Percentiles rank a stretch among this genome's conserved stretches.
Conservation (phyloP, 2,797 vertebrate species). For the Sebastes oblongus region DNA sequence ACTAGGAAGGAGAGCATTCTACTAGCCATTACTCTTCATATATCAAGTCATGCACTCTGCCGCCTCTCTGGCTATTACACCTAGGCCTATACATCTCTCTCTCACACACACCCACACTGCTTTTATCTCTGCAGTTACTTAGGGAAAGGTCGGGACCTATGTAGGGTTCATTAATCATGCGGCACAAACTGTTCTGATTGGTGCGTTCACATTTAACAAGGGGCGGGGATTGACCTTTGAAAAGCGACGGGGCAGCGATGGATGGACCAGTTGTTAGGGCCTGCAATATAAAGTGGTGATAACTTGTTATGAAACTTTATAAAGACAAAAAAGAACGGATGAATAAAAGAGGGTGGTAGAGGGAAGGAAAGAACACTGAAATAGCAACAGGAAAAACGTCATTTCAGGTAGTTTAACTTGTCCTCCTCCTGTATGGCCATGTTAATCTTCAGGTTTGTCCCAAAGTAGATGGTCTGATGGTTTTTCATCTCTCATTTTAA, state of each 20-base stretch:
- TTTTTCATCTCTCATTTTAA: background rate
- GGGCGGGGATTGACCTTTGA: conserved; percentile 65
- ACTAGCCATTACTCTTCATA: conserved; percentile 64
- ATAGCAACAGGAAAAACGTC: background rate
- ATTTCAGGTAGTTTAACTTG: background rate
- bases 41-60: conserved; percentile 48
- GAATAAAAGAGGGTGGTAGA: background rate
- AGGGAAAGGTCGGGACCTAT: conserved; percentile 68
- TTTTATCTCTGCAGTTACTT: conserved; percentile 52
- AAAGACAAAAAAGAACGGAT: background rate
- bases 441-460: conserved; percentile 6
- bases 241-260: background rate
- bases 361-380: background rate
- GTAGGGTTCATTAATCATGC: conserved; percentile 67
- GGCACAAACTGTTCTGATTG: conserved; percentile 45
- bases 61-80: conserved; percentile 48
- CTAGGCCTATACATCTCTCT: conserved; percentile 27
- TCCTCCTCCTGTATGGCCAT: background rate
- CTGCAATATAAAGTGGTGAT: conserved; percentile 7
- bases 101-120: background rate
- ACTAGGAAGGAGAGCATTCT: conserved; percentile 38
- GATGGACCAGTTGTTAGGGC: background rate
- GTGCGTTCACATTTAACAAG: conserved; percentile 58
- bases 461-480: background rate
- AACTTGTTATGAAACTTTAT: background rate